Conservation (phyloP, 2,797 vertebrate genomes). For the Hyperoplus immaculatus region DNA sequence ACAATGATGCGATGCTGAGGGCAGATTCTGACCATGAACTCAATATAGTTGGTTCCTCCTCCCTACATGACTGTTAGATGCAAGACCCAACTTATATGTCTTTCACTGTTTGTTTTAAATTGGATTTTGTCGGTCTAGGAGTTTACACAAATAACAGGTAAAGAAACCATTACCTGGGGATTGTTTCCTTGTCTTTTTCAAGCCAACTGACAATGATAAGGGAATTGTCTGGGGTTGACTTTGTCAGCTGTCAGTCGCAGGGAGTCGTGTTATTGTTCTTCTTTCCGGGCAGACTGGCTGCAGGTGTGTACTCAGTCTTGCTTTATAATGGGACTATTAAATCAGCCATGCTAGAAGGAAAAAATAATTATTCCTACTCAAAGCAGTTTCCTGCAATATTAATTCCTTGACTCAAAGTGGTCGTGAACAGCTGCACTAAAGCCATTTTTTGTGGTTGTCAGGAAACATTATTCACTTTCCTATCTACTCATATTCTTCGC, state of each 20-base stretch:
- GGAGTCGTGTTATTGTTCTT: background rate
- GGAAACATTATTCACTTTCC: slow-evolving; percentile 16
- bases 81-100: slow-evolving; percentile 21
- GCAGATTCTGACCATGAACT: slow-evolving; percentile 21
- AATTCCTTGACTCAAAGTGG: slow-evolving; percentile 32
- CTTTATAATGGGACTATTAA: slow-evolving; percentile 55
- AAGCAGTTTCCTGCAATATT: slow-evolving; percentile 28
- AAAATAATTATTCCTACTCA: slow-evolving; percentile 20
- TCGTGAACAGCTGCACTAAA: slow-evolving; percentile 23
- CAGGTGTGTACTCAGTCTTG: slow-evolving; percentile 44
- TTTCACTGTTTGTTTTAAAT: slow-evolving; percentile 50
- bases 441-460: slow-evolving; percentile 9
- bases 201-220: slow-evolving; percentile 60
- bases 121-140: slow-evolving; percentile 48
- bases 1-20: slow-evolving; percentile 18
- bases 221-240: slow-evolving; percentile 44
- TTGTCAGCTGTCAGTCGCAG: slow-evolving; percentile 70
- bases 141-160: slow-evolving; percentile 60
- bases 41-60: background rate
- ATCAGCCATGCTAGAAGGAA: slow-evolving; percentile 19
- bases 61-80: slow-evolving; percentile 19
- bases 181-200: slow-evolving; percentile 53
- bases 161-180: slow-evolving; percentile 49
- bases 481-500: background rate
- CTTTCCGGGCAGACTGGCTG: slow-evolving; percentile 21